Evolutionary conservation across 1,140 invertebrate species (phyloP), one percentile per base, ranked within the genome.

Genomic region (Alviniconcha marisindica): DNA sequence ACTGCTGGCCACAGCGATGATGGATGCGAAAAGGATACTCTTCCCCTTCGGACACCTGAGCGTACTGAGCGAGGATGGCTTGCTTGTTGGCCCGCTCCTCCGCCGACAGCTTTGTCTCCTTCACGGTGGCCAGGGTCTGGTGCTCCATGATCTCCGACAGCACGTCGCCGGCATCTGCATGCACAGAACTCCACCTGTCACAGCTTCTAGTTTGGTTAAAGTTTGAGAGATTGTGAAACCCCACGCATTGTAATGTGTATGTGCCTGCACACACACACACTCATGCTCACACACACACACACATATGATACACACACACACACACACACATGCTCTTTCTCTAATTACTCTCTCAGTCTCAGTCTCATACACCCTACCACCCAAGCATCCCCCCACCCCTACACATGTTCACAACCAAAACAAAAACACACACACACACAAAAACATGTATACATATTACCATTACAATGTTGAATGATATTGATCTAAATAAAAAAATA

Each of bases 21-120:
- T n/a, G n/a, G n/a, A n/a, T n/a, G n/a, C n/a, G 10, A 60, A 80
- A 87, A 90, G 87, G 89, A 90, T 90, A 90, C 87, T 86, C 84
- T 83, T 87, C 87, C 60, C 85, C 89, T 66, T 88, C 88, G 10
- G 89, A 88, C 7, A 90, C 84, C 1, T 86, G 82, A 24, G 51
- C 51, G 81, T 90, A 89, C 60, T 88, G 87, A 15, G 86, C 87
- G 48, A 89, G 82, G 21, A 89, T 89, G 71, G 87, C 88, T 44
- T 82, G 86, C 66, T 90, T 90, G 56, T 83, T 84, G 4, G 84
- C 87, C 24, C 69, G 76, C n/a, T 88, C 87, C 73, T 86, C 87
- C 21, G 83, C 83, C 36, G 78, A 86, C 33, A 82, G 82, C 84
- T 77, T 85, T 74, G 86, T 90, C 14, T 84, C 86, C 82, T 88